Conservation (phyloP, 2,113 vertebrate species). For the Bujurquina vittata region DNA sequence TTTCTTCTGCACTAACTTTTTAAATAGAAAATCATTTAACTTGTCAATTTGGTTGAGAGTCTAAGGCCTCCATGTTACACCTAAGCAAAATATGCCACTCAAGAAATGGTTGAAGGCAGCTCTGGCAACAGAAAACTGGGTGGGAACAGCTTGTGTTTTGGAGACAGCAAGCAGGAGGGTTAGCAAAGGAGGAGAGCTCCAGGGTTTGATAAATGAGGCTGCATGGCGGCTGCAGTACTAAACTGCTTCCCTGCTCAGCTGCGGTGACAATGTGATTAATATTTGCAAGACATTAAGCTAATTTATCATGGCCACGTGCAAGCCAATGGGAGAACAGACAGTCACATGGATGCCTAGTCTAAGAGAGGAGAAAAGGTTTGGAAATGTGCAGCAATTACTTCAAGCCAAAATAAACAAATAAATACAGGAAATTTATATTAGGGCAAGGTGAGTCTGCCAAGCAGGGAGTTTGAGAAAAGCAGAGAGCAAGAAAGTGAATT, state of each 20-base stretch:
- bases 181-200: constrained; percentile 59
- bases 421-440: constrained; percentile 53
- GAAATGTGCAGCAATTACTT: constrained; percentile 60
- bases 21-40: not conserved
- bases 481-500: constrained; percentile 21
- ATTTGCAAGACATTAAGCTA: constrained; percentile 78
- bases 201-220: constrained; percentile 80
- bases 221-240: constrained; percentile 64
- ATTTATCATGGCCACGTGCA: constrained; percentile 77
- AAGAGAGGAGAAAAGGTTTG: constrained; percentile 36
- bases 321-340: constrained; percentile 62
- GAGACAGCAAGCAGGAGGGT: constrained; percentile 59
- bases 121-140: constrained; percentile 46
- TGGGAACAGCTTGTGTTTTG: constrained; percentile 71
- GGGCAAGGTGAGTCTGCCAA: constrained; percentile 43
- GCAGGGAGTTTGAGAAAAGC: constrained; percentile 41
- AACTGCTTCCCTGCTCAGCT: constrained; percentile 79
- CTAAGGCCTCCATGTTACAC: not conserved
- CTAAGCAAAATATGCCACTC: constrained; percentile 18
- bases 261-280: constrained; percentile 83
- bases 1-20: not conserved
- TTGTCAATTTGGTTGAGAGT: constrained; percentile 6
- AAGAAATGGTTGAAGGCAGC: constrained; percentile 32
- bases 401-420: constrained; percentile 68
- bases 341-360: constrained; percentile 68